phyloP scores from a whole-genome alignment of 53 echinoderm and acorn worm genomes.

The Astropecten irregularis region DNA sequence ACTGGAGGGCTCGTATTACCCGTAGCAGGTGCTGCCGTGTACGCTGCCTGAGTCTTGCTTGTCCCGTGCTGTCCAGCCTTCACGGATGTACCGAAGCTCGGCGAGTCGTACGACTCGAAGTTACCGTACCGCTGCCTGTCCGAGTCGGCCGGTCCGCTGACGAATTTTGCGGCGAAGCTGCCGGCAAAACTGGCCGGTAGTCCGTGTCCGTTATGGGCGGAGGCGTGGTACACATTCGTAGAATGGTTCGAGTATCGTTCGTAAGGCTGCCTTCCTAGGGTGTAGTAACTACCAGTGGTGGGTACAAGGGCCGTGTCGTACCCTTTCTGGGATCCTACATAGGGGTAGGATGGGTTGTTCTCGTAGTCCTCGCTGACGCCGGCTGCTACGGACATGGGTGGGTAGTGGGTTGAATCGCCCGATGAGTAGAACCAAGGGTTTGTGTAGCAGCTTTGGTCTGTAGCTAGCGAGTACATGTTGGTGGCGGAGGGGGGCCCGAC shows the following conservation, averaged over 20 bases:
- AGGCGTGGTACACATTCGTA: slow-evolving; percentile 35
- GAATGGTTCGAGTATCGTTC: slow-evolving; percentile 54
- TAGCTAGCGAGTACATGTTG: slow-evolving; percentile 86
- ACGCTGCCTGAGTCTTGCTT: slow-evolving; percentile 31
- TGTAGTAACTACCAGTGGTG: slow-evolving; percentile 62
- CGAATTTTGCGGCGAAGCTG: slow-evolving; percentile 61
- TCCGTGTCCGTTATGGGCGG: slow-evolving; percentile 58
- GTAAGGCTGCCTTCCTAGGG: slow-evolving; percentile 62
- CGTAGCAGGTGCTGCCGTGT: slow-evolving; percentile 40
- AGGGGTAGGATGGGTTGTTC: slow-evolving; percentile 53
- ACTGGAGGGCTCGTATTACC: slow-evolving; percentile 41
- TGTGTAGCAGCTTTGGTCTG: slow-evolving; percentile 77
- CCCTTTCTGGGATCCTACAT: slow-evolving; percentile 75
- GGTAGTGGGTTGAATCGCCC: slow-evolving; percentile 63
- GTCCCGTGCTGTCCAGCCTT: slow-evolving; percentile 34
- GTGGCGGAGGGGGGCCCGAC: slow-evolving; percentile 68
- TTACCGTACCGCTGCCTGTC: slow-evolving; percentile 52
- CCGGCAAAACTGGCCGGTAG: slow-evolving; percentile 58
- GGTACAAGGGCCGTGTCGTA: slow-evolving; percentile 61
- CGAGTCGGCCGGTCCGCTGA: slow-evolving; percentile 33
- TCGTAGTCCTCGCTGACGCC: slow-evolving; percentile 73
- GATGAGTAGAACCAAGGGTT: slow-evolving; percentile 82
- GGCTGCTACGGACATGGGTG: slow-evolving; percentile 64
- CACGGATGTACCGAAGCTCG: slow-evolving; percentile 38
- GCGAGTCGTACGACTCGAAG: slow-evolving; percentile 46